phyloP scores from a whole-genome alignment of 2,888 invertebrate genomes.

The Orthosia gracilis region DNA sequence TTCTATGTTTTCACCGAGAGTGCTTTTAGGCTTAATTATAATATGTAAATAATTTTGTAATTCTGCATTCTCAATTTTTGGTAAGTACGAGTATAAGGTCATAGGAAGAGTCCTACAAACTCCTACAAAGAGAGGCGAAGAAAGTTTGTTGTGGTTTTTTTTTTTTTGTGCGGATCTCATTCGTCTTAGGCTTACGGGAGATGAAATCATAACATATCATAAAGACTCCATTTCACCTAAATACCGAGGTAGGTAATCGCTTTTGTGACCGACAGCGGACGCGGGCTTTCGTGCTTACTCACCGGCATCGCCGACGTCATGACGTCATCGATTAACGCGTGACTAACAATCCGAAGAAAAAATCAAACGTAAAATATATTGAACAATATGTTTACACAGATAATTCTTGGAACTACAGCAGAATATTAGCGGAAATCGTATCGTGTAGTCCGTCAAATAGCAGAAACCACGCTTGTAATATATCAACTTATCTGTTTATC shows the following conservation, averaged over 20 bases:
- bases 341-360: slow-evolving; percentile 84
- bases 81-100: too few relatives aligned
- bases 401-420: slow-evolving; percentile 61
- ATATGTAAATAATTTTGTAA: slow-evolving; percentile 24
- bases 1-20: slow-evolving; percentile 57
- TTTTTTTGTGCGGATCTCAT: background rate
- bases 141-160: background rate
- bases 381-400: slow-evolving; percentile 71
- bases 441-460: slow-evolving; percentile 24
- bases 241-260: slow-evolving; percentile 78
- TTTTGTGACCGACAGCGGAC: slow-evolving; percentile 72
- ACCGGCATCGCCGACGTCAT: slow-evolving; percentile 84
- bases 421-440: slow-evolving; percentile 44
- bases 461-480: slow-evolving; percentile 14
- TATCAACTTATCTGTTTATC: slow-evolving; percentile 7
- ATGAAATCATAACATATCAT: slow-evolving; percentile 60
- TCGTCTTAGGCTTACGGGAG: slow-evolving; percentile 37
- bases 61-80: background rate
- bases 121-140: too few relatives aligned
- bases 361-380: slow-evolving; percentile 71
- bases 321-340: slow-evolving; percentile 87
- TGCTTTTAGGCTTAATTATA: slow-evolving; percentile 35
- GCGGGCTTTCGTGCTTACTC: slow-evolving; percentile 83
- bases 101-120: background rate
- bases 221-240: slow-evolving; percentile 79